These are phyloP conservation scores for Sebastes trivittatus DNA, from an alignment of 2,797 vertebrate species.

Conservation along the genomic window DNA sequence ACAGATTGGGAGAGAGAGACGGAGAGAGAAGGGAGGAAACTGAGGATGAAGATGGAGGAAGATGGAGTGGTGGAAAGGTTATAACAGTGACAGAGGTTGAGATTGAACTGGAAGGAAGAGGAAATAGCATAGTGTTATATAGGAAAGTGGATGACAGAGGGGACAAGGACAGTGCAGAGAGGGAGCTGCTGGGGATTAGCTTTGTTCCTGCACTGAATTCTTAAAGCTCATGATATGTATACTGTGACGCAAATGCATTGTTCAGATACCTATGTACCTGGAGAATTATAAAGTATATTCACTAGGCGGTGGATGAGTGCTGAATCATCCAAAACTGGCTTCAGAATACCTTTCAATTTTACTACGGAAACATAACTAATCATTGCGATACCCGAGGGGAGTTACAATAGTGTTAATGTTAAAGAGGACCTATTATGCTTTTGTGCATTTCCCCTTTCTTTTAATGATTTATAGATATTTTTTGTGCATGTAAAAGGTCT, in stretches of 20 bases:
- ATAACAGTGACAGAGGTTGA: constrained; percentile 56
- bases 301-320: background rate
- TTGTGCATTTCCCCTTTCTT: background rate
- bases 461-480: too few relatives aligned
- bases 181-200: constrained; percentile 18
- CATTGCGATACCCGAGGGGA: too few relatives aligned
- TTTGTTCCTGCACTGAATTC: constrained; percentile 24
- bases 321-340: background rate
- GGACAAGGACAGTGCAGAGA: constrained; percentile 37
- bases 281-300: background rate
- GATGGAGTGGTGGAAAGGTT: constrained; percentile 63
- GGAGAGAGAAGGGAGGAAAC: constrained; percentile 2
- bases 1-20: constrained; percentile 39
- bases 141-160: constrained; percentile 51
- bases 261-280: background rate
- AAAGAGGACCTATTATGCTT: background rate
- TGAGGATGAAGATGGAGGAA: constrained; percentile 41
- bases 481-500: too few relatives aligned
- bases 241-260: background rate
- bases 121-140: constrained; percentile 61
- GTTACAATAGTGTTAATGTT: background rate
- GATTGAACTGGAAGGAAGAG: constrained; percentile 73
- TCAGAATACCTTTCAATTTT: background rate
- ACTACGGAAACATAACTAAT: background rate
- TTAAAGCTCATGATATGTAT: background rate